Evolutionary conservation across 2,888 invertebrate species (phyloP), one percentile per base, ranked within the genome.

Genomic region (Cheilosia scutellata): DNA sequence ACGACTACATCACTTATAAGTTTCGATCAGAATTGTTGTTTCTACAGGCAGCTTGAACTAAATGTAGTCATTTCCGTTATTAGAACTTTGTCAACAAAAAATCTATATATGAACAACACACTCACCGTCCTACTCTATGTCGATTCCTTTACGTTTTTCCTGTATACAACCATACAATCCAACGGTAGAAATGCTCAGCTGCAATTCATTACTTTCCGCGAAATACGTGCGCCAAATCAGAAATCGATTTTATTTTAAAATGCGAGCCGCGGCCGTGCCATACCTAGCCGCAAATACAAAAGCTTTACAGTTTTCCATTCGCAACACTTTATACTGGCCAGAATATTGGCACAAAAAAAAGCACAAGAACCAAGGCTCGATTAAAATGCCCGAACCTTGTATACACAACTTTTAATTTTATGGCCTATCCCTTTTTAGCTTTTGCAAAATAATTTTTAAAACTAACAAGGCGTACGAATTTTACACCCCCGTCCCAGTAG

Each of bases 321-420:
- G 11, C 53, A 42, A 66, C 66, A 40, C 5, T 31, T 49, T 49
- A n/a, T n/a, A 37, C 25, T 1, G 6, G 20, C 31, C 9, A 51
- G 51, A 37, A 37, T 27, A 20, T 37, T 25, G n/a, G 4, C 20
- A 6, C 27, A 37, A 7, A 51, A 29, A 20, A n/a, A 27, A 47
- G 31, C 37, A 29, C 1, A 33, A 37, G 6, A 57, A 29, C 11
- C 57, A 44, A 40, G 7, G 27, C n/a, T 60, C 62, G 62, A 70
- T 60, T 68, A 68, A 68, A 66, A 76, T 37, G 37, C 44, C 55
- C 53, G 55, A 77, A 77, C 60, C 71, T 70, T 20, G 53, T 71
- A 70, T 55, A 47, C 77, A 78, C 71, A 70, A 70, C 62, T 78
- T 78, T 78, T 49, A 57, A 63, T 62, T 78, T 78, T 63, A 63